A percentile compares a stretch with the other conserved stretches of the same genome.
Conservation (phyloP, 2,113 vertebrate species). For the Isichthys henryi region DNA sequence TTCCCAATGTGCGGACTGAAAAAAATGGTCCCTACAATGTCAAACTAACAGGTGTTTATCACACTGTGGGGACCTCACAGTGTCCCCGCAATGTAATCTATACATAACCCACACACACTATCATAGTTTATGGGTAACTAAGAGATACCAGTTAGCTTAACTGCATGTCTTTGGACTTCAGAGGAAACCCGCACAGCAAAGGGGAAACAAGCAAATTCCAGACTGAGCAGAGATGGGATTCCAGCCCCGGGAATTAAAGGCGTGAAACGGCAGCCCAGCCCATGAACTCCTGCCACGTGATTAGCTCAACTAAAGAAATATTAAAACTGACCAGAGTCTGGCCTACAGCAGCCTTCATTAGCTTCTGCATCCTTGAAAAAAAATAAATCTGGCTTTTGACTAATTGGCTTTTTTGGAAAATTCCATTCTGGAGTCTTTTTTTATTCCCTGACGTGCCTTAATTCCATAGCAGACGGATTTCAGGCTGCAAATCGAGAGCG, state of each 20-base stretch:
- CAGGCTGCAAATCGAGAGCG: background rate
- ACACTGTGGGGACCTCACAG: background rate
- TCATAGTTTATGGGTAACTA: background rate
- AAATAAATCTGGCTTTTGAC: background rate
- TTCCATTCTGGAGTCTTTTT: background rate
- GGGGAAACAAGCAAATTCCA: background rate
- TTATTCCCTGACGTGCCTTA: background rate
- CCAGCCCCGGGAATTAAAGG: background rate
- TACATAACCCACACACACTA: background rate
- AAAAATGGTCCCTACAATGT: background rate
- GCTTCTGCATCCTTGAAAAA: background rate
- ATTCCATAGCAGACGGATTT: background rate
- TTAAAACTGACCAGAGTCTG: background rate
- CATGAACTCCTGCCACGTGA: background rate
- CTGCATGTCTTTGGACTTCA: background rate
- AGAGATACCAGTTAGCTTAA: background rate
- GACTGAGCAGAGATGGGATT: background rate
- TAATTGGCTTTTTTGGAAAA: background rate
- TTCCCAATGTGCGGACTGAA: too few relatives aligned
- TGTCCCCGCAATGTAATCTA: background rate
- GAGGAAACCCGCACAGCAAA: background rate
- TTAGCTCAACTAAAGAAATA: background rate
- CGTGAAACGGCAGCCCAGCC: background rate
- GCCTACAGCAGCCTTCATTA: background rate
- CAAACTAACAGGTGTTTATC: background rate